Percentiles rank a stretch among this genome's conserved stretches.
Conservation (phyloP, 2,113 vertebrate species). For the Eclectus roratus region DNA sequence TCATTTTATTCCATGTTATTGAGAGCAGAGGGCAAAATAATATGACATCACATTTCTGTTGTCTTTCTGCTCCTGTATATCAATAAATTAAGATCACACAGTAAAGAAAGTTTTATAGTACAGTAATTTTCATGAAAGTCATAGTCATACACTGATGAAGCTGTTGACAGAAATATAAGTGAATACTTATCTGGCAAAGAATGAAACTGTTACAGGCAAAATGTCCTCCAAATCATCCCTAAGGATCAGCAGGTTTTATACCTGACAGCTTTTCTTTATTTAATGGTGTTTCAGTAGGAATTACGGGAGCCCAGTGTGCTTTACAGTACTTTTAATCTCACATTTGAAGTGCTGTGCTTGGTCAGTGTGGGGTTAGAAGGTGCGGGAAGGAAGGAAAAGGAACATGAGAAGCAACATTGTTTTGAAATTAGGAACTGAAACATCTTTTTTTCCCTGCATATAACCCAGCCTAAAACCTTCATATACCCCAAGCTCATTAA, state of each 20-base stretch:
- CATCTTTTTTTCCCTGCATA: neutral
- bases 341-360: neutral
- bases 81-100: slow-evolving; percentile 2
- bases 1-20: neutral
- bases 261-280: slow-evolving; percentile 6
- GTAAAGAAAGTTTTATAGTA: neutral
- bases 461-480: neutral
- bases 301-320: neutral
- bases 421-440: neutral
- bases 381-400: neutral
- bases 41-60: neutral
- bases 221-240: slow-evolving; percentile 43
- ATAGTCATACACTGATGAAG: slow-evolving; percentile 39
- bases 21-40: neutral
- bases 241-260: slow-evolving; percentile 62
- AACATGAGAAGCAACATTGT: neutral
- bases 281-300: slow-evolving; percentile 42
- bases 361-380: neutral
- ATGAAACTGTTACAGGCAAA: slow-evolving; percentile 56
- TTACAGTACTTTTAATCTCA: neutral
- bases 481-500: neutral
- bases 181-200: slow-evolving; percentile 49
- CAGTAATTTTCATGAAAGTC: slow-evolving; percentile 48
- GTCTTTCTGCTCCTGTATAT: slow-evolving; percentile 18
- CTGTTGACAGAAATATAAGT: slow-evolving; percentile 57